Evolutionary conservation across 2,113 vertebrate genomes (phyloP), one percentile per base, ranked within the genome.

Genomic region (Alligator mississippiensis): DNA sequence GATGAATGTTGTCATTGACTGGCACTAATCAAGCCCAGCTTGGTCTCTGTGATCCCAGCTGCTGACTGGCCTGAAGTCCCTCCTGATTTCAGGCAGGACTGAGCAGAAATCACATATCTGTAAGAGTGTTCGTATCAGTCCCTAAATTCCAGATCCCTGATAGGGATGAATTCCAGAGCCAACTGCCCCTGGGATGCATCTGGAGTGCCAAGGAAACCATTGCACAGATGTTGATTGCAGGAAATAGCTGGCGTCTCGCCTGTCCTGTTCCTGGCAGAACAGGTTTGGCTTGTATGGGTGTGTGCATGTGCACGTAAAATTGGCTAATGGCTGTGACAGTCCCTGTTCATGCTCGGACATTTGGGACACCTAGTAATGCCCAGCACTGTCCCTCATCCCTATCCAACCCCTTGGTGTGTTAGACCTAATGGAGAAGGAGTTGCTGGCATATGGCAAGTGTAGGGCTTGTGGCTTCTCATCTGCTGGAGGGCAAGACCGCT

Each of bases 151-250:
- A 82, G 91, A 89, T 78, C 82, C 76, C 77, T 92, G 63, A 62
- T 64, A n/a, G 62, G 1, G 76, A 11, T 2, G 16, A 95, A 96
- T 97, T 93, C 88, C 94, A 84, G 84, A 85, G 85, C 76, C 3
- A 0, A 78, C 89, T 90, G 1, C 84, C 92, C 64, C 30, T 5
- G 6, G 95, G 94, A 88, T 89, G n/a, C 87, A 94, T 96, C 94
- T 94, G 87, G 0, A 0, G 75, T 54, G 38, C 68, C 85, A 89
- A 34, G 88, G 79, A 66, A 92, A 83, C 58, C 54, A 77, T 72
- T 93, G 24, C 64, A 77, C 12, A 77, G 87, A 96, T 96, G 96
- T 95, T 95, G 93, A 96, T 89, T 97, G 80, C 68, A 84, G 87
- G 63, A 59, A 90, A 82, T 38, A 64, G n/a, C 61, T 64, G 81